Conservation (phyloP, 2,888 invertebrate species). For the Lasioglossum morio region DNA sequence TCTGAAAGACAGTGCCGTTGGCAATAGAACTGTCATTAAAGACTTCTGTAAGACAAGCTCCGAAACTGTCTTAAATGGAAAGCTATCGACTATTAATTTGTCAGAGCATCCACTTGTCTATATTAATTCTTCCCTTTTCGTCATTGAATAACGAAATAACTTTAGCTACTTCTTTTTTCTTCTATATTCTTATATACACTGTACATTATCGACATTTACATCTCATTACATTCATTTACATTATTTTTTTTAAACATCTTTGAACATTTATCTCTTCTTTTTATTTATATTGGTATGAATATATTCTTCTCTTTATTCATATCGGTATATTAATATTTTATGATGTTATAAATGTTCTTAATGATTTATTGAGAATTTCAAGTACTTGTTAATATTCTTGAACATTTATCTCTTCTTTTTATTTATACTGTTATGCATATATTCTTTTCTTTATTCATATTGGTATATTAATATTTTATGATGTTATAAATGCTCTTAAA, state of each 20-base stretch:
- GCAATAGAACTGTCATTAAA: neutral
- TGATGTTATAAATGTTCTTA: no score
- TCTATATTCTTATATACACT: neutral
- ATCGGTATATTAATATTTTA: no score
- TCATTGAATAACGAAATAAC: neutral
- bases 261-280: no score
- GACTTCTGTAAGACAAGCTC: neutral
- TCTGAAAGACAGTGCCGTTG: neutral
- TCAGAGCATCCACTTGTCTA: neutral
- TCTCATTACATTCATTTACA: neutral
- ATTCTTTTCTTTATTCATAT: no score
- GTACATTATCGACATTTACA: neutral
- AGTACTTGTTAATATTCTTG: no score
- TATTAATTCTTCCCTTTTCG: neutral
- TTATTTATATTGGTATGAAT: no score
- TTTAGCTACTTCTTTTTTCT: neutral
- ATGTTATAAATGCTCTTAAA: no score
- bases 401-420: no score
- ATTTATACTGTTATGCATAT: no score
- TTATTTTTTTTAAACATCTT: neutral
- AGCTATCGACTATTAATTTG: slow-evolving; percentile 1
- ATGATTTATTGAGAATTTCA: no score
- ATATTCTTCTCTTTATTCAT: no score
- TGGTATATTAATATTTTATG: no score
- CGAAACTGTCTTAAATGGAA: neutral